Evolutionary conservation across 2,797 vertebrate genomes (phyloP), one percentile per base, ranked within the genome.

Genomic region (Gila robusta): DNA sequence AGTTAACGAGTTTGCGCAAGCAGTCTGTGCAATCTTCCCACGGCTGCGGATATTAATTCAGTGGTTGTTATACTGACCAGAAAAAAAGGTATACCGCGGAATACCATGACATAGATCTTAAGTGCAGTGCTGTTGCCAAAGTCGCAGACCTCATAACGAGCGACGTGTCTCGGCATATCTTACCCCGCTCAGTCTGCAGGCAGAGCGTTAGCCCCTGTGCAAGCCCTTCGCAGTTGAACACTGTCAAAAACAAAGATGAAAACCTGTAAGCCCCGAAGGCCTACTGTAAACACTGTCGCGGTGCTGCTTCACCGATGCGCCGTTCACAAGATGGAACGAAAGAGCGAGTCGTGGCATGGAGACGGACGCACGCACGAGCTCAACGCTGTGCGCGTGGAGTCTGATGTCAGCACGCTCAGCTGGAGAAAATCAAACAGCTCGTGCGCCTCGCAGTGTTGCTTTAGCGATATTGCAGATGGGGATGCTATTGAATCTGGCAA

Each of bases 341-440:
- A 95, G 93, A 92, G 92, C 90, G 92, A 95, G 94, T 96, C 95
- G 94, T 96, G 95, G 95, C 95, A 96, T 89, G 88, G 93, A 92
- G 91, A 94, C 93, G 86, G 90, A 93, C 90, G 92, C 94, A 94
- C 94, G 94, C 94, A 94, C 90, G 87, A 90, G 88, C 89, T 91
- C 84, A 92, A 92, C 94, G 95, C 89, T 84, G 91, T 91, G 95
- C 94, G 95, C 92, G 88, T 88, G 85, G 79, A 88, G 91, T 93
- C 90, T 96, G 95, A 96, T 94, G 95, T 96, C 95, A 96, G 93
- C 94, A 93, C 95, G 95, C 92, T 89, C 67, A 66, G 83, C 81
- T 70, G 93, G 87, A 35, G 21, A 78, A 69, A 89, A 83, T 26
- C 16, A 79, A 71, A 4, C 66, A 6, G 54, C 16, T 89, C 67